phyloP scores from a whole-genome alignment of 2,797 vertebrate genomes.

The Melopsittacus undulatus region DNA sequence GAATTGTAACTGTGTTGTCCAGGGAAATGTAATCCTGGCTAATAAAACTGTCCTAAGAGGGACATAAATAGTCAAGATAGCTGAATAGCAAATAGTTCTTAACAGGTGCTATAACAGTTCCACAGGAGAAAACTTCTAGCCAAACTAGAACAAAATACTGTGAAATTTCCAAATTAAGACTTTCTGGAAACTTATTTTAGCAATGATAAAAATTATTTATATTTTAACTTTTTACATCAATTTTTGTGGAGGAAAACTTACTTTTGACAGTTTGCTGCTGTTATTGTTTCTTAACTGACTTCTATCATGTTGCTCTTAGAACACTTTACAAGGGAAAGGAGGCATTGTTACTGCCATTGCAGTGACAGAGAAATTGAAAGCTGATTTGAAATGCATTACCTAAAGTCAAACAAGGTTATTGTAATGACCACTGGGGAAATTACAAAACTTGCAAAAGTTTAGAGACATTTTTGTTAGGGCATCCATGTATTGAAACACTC shows the following conservation, averaged over 20 bases:
- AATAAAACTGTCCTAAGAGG: neutral
- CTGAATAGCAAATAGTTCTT: neutral
- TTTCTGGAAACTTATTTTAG: neutral
- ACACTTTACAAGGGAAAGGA: neutral
- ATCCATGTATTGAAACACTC: conserved; percentile 6
- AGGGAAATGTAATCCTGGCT: neutral
- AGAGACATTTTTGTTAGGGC: neutral
- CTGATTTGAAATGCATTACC: conserved; percentile 2
- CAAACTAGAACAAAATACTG: neutral
- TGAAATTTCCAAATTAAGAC: neutral
- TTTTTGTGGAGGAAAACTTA: neutral
- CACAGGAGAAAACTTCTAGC: neutral
- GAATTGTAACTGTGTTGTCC: neutral
- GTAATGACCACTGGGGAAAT: conserved; percentile 40
- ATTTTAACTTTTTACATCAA: neutral
- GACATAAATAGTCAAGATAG: neutral
- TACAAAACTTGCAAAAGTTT: conserved; percentile 21
- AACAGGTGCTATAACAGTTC: neutral
- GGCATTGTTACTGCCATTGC: neutral
- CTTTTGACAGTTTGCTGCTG: neutral
- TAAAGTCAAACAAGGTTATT: conserved; percentile 27
- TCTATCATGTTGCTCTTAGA: neutral
- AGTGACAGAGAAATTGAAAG: conserved; percentile 1
- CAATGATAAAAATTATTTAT: neutral
- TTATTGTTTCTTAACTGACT: neutral